Evolutionary conservation across 1,140 invertebrate genomes (phyloP).

Genomic region (Drosophila pseudoobscura): DNA sequence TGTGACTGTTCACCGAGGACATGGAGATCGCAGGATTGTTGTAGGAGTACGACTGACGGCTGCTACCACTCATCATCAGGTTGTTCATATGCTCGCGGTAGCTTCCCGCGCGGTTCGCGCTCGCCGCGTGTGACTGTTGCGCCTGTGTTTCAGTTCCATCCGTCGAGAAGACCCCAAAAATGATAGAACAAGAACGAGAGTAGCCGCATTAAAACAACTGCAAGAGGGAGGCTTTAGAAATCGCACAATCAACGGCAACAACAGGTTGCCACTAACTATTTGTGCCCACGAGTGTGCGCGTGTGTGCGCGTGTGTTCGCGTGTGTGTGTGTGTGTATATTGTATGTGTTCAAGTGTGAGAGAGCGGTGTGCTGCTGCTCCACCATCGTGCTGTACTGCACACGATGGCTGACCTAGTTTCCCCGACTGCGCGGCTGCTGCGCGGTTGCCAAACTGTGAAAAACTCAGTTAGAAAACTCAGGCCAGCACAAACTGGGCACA

Average conservation of each 20-base stretch:
- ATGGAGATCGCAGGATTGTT: slow-evolving; percentile 81
- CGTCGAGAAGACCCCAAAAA: not conserved
- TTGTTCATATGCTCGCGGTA: slow-evolving; percentile 79
- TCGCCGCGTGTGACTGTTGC: slow-evolving; percentile 72
- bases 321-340: slow-evolving; percentile 1
- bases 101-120: slow-evolving; percentile 62
- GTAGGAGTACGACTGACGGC: slow-evolving; percentile 73
- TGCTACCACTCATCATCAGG: slow-evolving; percentile 71
- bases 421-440: slow-evolving; percentile 34
- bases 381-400: slow-evolving; percentile 33
- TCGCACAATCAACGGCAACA: slow-evolving; percentile 22
- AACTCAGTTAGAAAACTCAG: slow-evolving; percentile 43
- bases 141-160: slow-evolving; percentile 25
- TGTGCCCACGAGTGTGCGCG: slow-evolving; percentile 10
- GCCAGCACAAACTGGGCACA: not conserved
- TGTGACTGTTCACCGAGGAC: slow-evolving; percentile 78
- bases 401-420: slow-evolving; percentile 67
- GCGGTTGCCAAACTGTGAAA: slow-evolving; percentile 65
- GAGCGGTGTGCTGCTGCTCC: slow-evolving; percentile 43
- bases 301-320: slow-evolving; percentile 1
- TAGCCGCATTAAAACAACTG: not conserved
- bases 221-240: not conserved
- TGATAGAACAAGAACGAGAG: slow-evolving; percentile 4
- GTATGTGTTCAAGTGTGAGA: slow-evolving; percentile 3
- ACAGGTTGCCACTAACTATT: slow-evolving; percentile 35